A percentile compares a stretch with the other conserved stretches of the same genome.
Conservation (phyloP, 2,797 vertebrate genomes). For the Rallus crepitans region DNA sequence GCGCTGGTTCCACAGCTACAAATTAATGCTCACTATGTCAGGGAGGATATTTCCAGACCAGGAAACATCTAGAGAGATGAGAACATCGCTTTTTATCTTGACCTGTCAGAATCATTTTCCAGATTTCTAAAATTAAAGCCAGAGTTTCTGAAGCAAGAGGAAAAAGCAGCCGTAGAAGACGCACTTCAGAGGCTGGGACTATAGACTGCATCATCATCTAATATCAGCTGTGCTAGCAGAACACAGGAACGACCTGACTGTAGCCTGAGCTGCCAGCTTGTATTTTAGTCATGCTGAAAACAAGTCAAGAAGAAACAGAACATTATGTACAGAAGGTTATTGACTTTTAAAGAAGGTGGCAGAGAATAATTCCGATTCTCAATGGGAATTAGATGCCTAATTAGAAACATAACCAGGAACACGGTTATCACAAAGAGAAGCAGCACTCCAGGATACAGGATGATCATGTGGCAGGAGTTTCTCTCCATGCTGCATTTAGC, state of each 20-base stretch:
- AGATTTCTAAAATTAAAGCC: neutral
- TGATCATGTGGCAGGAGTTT: neutral
- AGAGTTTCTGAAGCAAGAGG: neutral
- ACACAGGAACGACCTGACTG: neutral
- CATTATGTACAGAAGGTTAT: constrained; percentile 30
- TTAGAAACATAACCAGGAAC: constrained; percentile 32
- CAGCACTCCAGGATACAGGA: constrained; percentile 10
- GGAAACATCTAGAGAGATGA: neutral
- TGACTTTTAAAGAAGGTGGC: constrained; percentile 24
- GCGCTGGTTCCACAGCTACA: neutral
- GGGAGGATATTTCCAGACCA: neutral
- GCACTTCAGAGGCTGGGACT: neutral
- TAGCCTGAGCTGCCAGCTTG: neutral
- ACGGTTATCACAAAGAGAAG: constrained; percentile 18
- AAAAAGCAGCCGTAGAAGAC: neutral
- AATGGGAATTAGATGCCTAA: constrained; percentile 33
- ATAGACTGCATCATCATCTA: neutral
- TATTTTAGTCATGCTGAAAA: constrained; percentile 32
- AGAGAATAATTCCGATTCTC: constrained; percentile 40
- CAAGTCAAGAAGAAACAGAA: constrained; percentile 49
- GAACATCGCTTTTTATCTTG: neutral
- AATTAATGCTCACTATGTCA: neutral
- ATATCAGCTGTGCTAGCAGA: neutral
- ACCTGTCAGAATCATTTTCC: neutral
- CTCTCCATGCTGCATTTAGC: neutral